phyloP scores from a whole-genome alignment of 2,888 invertebrate species.

The Diaphora mendica region DNA sequence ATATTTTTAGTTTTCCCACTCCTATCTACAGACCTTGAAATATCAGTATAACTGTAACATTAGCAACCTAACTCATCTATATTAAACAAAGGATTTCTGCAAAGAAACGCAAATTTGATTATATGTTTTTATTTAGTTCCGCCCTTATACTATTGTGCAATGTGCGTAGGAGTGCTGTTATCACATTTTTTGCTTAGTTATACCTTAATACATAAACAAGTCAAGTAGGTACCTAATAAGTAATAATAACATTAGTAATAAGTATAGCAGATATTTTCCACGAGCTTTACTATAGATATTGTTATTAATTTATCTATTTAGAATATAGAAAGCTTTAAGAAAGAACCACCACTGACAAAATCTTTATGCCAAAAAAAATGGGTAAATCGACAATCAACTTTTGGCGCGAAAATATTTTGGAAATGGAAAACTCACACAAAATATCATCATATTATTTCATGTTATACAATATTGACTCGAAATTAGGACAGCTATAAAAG shows the following conservation, averaged over 20 bases:
- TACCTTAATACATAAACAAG: neutral
- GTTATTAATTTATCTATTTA: neutral
- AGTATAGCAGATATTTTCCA: conserved; percentile 9
- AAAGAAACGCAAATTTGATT: neutral
- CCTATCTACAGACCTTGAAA: neutral
- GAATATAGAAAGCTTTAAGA: neutral
- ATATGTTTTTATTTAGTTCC: neutral
- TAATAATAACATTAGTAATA: neutral
- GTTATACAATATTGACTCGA: neutral
- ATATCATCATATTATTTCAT: neutral
- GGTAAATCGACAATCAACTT: neutral
- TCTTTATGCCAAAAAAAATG: neutral
- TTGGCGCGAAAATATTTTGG: neutral
- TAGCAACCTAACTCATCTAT: neutral
- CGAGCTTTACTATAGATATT: neutral
- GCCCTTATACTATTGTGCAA: conserved; percentile 5
- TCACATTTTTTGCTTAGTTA: neutral
- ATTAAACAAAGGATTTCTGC: neutral
- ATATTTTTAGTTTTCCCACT: neutral
- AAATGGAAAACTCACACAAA: neutral
- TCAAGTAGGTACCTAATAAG: neutral
- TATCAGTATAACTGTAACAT: neutral
- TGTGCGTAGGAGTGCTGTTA: conserved; percentile 2
- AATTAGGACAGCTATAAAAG: neutral
- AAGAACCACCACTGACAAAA: neutral